Conservation (phyloP, 2,113 vertebrate species). For the Aldabrachelys gigantea region DNA sequence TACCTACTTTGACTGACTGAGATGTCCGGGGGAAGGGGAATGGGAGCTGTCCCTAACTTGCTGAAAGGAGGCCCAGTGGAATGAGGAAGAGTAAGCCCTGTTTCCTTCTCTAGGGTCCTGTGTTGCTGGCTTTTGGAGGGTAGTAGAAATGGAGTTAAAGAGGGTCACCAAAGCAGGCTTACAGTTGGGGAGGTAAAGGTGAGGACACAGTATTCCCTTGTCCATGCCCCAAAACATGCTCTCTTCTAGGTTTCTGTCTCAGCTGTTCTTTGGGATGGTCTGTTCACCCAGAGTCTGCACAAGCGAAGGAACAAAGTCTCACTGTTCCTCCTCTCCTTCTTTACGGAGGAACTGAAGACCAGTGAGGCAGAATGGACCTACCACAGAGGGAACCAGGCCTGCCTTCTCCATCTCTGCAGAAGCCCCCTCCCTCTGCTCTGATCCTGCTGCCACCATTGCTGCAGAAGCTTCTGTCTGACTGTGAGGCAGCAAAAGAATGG, state of each 20-base stretch:
- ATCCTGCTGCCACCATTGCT: neutral
- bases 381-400: neutral
- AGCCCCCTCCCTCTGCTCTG: neutral
- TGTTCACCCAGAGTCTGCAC: neutral
- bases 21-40: neutral
- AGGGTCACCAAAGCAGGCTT: neutral
- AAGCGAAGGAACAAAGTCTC: no score
- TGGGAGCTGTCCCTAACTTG: neutral
- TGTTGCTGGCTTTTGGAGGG: neutral
- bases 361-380: neutral
- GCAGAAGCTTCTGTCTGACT: neutral
- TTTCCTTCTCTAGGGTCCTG: neutral
- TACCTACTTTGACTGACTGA: neutral
- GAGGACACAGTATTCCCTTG: neutral
- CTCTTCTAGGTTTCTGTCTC: neutral
- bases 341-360: neutral
- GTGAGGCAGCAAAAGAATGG: neutral
- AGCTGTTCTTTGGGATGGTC: neutral
- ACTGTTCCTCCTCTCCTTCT: neutral
- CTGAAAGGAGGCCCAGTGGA: neutral
- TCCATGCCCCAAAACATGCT: neutral
- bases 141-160: neutral
- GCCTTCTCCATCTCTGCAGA: neutral
- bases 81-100: no score
- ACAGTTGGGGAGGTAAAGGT: no score